Conservation (phyloP, 2,797 vertebrate species). For the Hoplostethus atlanticus region DNA sequence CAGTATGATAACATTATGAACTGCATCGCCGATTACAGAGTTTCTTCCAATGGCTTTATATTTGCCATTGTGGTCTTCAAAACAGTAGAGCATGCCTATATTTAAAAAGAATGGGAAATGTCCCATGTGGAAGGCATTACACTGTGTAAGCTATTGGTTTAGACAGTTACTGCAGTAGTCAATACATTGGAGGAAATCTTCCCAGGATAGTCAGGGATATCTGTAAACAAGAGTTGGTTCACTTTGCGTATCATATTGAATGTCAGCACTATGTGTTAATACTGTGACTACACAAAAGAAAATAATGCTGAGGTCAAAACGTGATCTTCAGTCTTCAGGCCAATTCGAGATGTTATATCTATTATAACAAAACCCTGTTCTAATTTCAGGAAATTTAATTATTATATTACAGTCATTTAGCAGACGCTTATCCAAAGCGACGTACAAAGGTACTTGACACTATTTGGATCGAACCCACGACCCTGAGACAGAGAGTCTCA, state of each 20-base stretch:
- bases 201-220: slow-evolving; percentile 8
- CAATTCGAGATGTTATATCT: slow-evolving; percentile 26
- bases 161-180: neutral
- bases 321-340: slow-evolving; percentile 28
- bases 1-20: too few relatives aligned
- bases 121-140: neutral
- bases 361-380: slow-evolving; percentile 10
- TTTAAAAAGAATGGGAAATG: too few relatives aligned
- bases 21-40: neutral
- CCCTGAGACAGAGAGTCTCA: too few relatives aligned
- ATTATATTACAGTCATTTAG: too few relatives aligned
- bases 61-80: too few relatives aligned
- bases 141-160: slow-evolving; percentile 4
- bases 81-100: too few relatives aligned
- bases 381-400: slow-evolving; percentile 30
- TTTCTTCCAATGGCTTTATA: neutral
- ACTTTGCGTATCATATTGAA: slow-evolving; percentile 13
- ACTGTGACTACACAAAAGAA: slow-evolving; percentile 30
- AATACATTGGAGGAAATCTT: neutral
- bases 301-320: slow-evolving; percentile 29
- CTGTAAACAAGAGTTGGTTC: slow-evolving; percentile 14
- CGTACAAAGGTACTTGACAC: too few relatives aligned
- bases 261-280: slow-evolving; percentile 18
- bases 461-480: too few relatives aligned
- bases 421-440: too few relatives aligned